phyloP scores from a whole-genome alignment of 2,797 vertebrate species.

The Crossoptilon crossoptilon region DNA sequence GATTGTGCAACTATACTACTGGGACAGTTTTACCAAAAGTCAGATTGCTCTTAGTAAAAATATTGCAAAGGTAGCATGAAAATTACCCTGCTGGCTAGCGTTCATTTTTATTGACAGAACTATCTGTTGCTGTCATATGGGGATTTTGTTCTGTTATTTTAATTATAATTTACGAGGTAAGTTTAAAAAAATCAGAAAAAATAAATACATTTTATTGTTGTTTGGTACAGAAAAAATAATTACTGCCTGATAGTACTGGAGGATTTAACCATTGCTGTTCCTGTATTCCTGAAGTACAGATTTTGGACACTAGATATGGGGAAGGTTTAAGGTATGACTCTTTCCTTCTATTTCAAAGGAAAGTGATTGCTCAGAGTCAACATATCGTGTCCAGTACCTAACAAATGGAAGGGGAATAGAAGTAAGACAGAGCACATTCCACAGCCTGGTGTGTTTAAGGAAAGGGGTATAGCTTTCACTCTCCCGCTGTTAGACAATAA shows the following conservation, averaged over 20 bases:
- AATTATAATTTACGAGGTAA: neutral
- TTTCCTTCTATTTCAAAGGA: conserved; percentile 11
- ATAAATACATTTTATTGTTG: neutral
- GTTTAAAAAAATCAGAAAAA: neutral
- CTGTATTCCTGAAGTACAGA: neutral
- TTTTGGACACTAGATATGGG: neutral
- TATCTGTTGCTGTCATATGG: neutral
- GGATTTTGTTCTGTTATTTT: neutral
- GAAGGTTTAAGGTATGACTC: neutral
- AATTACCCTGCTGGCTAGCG: neutral
- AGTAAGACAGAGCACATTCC: conserved; percentile 72
- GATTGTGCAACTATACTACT: neutral
- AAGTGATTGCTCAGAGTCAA: neutral
- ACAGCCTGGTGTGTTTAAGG: conserved; percentile 75
- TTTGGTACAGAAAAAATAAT: neutral
- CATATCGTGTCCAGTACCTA: neutral
- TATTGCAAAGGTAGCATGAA: conserved; percentile 1
- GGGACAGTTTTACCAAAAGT: neutral
- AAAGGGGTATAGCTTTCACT: conserved; percentile 73
- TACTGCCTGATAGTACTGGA: neutral
- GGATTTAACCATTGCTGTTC: neutral
- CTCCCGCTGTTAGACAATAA: conserved; percentile 77
- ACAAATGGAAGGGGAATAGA: conserved; percentile 61
- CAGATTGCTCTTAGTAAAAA: neutral
- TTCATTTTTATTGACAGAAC: neutral